phyloP scores from a whole-genome alignment of 1,140 invertebrate species.

The Callitettix versicolor region DNA sequence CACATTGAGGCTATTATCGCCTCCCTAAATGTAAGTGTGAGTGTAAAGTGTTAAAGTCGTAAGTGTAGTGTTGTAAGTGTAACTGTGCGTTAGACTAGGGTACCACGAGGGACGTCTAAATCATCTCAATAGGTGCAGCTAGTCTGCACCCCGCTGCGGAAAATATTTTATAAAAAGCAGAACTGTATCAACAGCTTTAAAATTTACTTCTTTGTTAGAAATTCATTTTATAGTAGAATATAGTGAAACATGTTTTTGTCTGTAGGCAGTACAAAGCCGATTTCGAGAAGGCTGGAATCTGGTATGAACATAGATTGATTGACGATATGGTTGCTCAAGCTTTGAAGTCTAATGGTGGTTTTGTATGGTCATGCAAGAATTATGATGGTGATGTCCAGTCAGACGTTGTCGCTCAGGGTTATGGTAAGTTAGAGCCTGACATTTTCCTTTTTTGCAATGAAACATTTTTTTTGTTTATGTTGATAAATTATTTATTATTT shows the following conservation, averaged over 20 bases:
- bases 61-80: no score
- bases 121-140: no score
- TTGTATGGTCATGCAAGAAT: constrained; percentile 88
- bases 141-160: no score
- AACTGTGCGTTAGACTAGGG: no score
- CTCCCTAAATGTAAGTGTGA: no score
- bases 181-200: no score
- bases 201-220: no score
- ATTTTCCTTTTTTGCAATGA: background rate
- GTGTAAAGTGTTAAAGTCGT: no score
- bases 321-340: constrained; percentile 89
- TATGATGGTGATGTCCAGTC: constrained; percentile 88
- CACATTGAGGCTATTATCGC: no score
- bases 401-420: constrained; percentile 79
- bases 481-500: background rate
- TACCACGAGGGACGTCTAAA: no score
- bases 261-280: constrained; percentile 61
- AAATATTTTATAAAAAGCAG: no score
- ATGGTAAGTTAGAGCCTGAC: constrained; percentile 40
- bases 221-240: no score
- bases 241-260: constrained; percentile 15
- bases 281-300: constrained; percentile 68
- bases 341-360: constrained; percentile 76
- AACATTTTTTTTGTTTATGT: background rate
- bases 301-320: constrained; percentile 87